Percentiles rank a stretch among this genome's conserved stretches.
Evolutionary conservation across 2,113 vertebrate species (phyloP).

Genomic region (Lagopus leucura): DNA sequence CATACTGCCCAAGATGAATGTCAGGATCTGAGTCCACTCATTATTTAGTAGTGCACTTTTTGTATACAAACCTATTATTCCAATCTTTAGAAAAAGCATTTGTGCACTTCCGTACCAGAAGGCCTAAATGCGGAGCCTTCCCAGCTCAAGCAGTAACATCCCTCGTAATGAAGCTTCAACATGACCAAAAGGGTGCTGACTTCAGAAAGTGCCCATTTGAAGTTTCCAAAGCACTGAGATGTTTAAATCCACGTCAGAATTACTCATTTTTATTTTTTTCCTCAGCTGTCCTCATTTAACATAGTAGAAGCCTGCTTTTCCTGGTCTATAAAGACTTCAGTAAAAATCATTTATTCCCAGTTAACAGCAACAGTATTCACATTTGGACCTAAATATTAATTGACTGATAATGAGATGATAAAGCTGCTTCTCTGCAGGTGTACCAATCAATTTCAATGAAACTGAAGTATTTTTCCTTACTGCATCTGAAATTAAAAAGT

Average conservation of each 20-base stretch:
- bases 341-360: slow-evolving; percentile 87
- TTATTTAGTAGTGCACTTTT: neutral
- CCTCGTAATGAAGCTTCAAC: neutral
- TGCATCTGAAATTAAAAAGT: slow-evolving; percentile 88
- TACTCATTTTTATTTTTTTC: neutral
- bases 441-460: slow-evolving; percentile 88
- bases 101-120: neutral
- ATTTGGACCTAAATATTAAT: slow-evolving; percentile 94
- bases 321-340: slow-evolving; percentile 89
- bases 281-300: slow-evolving; percentile 79
- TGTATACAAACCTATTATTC: neutral
- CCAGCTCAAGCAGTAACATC: neutral
- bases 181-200: neutral
- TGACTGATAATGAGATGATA: slow-evolving; percentile 93
- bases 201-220: neutral
- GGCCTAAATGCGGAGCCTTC: neutral
- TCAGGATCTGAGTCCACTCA: neutral
- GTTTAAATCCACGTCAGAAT: slow-evolving; percentile 21
- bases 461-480: slow-evolving; percentile 78
- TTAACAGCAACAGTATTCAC: slow-evolving; percentile 88
- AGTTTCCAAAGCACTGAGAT: neutral
- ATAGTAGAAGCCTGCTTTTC: slow-evolving; percentile 80
- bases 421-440: slow-evolving; percentile 86
- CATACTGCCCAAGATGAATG: neutral
- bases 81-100: neutral